A percentile compares a stretch with the other conserved stretches of the same genome.
Conservation (phyloP, 2,113 vertebrate species). For the Lycaon pictus region DNA sequence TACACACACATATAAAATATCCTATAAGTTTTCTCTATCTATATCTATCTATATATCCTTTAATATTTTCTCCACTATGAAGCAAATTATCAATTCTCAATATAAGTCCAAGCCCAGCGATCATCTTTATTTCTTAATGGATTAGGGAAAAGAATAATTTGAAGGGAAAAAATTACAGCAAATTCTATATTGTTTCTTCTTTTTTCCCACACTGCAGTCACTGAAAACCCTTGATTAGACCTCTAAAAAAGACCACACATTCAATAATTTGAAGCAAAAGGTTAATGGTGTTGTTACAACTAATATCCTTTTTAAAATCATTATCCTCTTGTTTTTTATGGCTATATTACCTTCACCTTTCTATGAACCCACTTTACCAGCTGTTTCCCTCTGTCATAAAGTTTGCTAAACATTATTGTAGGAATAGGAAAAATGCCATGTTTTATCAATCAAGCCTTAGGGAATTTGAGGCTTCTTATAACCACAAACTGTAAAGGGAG, state of each 20-base stretch:
- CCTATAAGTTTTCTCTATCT: not conserved
- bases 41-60: not conserved
- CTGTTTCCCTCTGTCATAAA: constrained; percentile 95
- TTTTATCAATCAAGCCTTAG: constrained; percentile 97
- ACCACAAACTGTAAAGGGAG: constrained; percentile 86
- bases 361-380: constrained; percentile 98
- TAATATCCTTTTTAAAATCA: constrained; percentile 97
- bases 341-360: constrained; percentile 99
- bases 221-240: constrained; percentile 88
- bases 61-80: not conserved
- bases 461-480: constrained; percentile 91
- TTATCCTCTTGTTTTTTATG: constrained; percentile 94
- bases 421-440: constrained; percentile 94
- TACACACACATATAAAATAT: not conserved
- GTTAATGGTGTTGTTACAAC: constrained; percentile 96
- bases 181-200: constrained; percentile 81
- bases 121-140: constrained; percentile 25
- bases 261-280: constrained; percentile 92
- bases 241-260: constrained; percentile 87
- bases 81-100: constrained; percentile 67
- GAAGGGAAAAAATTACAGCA: constrained; percentile 69
- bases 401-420: constrained; percentile 95
- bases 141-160: constrained; percentile 70
- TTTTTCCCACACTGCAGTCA: constrained; percentile 76
- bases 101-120: not conserved